These are phyloP conservation scores for Idaea biselata DNA, from an alignment of 2,888 invertebrate species.

Conservation along the genomic window DNA sequence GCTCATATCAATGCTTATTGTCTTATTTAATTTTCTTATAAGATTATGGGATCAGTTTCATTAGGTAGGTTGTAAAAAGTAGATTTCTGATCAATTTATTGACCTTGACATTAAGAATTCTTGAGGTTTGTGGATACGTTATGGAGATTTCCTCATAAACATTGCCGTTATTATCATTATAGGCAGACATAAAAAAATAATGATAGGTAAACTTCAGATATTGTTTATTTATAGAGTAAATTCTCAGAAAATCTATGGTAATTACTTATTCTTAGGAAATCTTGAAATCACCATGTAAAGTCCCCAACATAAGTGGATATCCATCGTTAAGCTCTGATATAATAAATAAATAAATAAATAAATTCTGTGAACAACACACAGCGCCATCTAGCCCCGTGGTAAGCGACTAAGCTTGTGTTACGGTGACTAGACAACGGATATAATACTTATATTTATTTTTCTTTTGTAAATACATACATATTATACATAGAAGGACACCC, in stretches of 20 bases:
- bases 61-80: neutral
- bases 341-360: too few relatives aligned
- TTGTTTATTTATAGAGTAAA: neutral
- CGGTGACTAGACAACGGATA: too few relatives aligned
- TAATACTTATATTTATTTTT: too few relatives aligned
- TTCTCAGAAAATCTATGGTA: slow-evolving; percentile 9
- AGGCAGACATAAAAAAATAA: slow-evolving; percentile 7
- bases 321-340: too few relatives aligned
- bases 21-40: neutral
- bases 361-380: too few relatives aligned
- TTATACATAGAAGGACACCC: too few relatives aligned
- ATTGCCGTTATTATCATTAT: slow-evolving; percentile 3
- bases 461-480: too few relatives aligned
- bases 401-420: too few relatives aligned
- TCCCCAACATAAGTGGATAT: too few relatives aligned
- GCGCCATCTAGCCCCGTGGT: too few relatives aligned
- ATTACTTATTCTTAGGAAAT: slow-evolving; percentile 4
- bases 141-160: neutral
- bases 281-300: neutral
- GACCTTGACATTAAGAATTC: neutral
- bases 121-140: neutral
- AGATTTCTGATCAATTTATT: neutral
- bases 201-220: slow-evolving; percentile 2
- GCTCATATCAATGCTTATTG: too few relatives aligned
- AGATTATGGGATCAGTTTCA: neutral